A percentile compares a stretch with the other conserved stretches of the same genome.
Evolutionary conservation across 2,888 invertebrate genomes (phyloP).

Genomic region (Eurytoma adleriae): DNA sequence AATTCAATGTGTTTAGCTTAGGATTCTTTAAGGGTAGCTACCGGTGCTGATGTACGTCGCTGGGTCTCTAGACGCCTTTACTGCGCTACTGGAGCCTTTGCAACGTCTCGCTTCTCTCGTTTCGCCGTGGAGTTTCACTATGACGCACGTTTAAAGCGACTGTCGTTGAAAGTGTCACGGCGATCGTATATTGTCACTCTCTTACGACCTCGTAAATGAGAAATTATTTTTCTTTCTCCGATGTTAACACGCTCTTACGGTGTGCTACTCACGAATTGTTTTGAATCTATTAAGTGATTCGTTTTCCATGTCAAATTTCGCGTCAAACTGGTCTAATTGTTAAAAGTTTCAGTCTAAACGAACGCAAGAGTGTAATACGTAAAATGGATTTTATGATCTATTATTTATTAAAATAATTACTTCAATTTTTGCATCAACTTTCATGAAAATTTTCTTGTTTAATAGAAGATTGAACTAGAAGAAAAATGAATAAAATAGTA

Average conservation of each 20-base stretch:
- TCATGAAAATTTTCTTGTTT: too few relatives aligned
- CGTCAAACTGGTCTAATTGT: too few relatives aligned
- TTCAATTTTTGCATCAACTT: too few relatives aligned
- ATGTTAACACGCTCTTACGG: not conserved
- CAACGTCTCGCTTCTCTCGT: not conserved
- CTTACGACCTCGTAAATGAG: not conserved
- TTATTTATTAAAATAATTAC: too few relatives aligned
- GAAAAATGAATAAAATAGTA: too few relatives aligned
- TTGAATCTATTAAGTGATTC: not conserved
- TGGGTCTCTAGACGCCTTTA: not conserved
- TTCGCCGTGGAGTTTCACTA: not conserved
- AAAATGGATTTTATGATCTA: too few relatives aligned
- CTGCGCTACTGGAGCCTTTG: not conserved
- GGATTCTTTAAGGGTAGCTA: not conserved
- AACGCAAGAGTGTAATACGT: too few relatives aligned
- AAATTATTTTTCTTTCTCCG: not conserved
- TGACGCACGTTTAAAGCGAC: not conserved
- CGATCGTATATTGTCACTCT: not conserved
- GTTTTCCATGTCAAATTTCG: not conserved
- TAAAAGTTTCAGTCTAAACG: too few relatives aligned
- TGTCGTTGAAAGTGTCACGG: constrained; percentile 6
- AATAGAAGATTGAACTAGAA: too few relatives aligned
- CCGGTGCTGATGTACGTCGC: not conserved
- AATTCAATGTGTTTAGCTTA: too few relatives aligned
- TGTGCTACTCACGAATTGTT: not conserved